Evolutionary conservation across 1,140 invertebrate species (phyloP).

Genomic region (Tetraneura akinire): DNA sequence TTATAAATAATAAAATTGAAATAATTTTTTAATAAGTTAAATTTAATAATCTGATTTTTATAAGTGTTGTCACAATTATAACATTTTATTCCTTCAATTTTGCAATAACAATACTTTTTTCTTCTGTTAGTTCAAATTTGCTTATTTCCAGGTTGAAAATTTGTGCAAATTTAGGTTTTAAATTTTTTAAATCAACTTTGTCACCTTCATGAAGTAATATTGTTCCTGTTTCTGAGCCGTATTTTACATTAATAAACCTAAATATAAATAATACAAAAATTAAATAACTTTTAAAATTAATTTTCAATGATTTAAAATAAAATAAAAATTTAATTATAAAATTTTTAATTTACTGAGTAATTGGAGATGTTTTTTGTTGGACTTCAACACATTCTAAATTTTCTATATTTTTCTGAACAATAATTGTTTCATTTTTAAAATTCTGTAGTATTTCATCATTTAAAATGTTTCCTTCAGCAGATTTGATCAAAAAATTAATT

Average conservation of each 20-base stretch:
- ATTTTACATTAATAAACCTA: slow-evolving; percentile 30
- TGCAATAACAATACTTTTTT: slow-evolving; percentile 22
- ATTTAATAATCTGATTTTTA: no score
- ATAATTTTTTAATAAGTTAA: no score
- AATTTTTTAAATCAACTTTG: slow-evolving; percentile 6
- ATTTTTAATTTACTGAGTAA: background rate
- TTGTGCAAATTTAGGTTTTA: slow-evolving; percentile 24
- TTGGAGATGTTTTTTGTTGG: background rate
- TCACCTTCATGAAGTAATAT: background rate
- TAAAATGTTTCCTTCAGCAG: slow-evolving; percentile 21
- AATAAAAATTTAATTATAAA: background rate
- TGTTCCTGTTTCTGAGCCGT: slow-evolving; percentile 27
- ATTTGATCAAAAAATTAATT: slow-evolving; percentile 11
- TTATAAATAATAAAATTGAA: no score
- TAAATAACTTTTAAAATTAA: background rate
- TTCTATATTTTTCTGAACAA: slow-evolving; percentile 26
- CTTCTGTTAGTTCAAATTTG: slow-evolving; percentile 7
- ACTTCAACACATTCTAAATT: background rate
- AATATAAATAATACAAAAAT: background rate
- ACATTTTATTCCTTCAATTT: background rate
- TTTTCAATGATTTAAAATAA: background rate
- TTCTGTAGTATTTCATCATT: slow-evolving; percentile 6
- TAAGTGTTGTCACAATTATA: no score
- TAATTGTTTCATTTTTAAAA: slow-evolving; percentile 13
- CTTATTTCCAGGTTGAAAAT: slow-evolving; percentile 26